These are phyloP conservation scores for Lasiommata megera DNA, from an alignment of 2,888 invertebrate species.

Conservation along the genomic window DNA sequence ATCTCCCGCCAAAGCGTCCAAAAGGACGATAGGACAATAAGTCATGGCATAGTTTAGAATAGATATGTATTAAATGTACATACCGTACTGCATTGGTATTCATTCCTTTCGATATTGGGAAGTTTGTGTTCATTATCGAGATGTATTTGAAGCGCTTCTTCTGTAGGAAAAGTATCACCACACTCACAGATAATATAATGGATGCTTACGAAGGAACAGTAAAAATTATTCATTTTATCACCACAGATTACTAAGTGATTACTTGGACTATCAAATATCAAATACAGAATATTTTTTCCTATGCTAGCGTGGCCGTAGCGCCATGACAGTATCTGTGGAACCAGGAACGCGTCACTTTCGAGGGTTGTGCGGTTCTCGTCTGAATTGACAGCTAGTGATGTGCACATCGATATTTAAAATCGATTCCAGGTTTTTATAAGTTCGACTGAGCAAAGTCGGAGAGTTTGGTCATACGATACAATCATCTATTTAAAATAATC, in stretches of 20 bases:
- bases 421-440: background rate
- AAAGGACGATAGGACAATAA: background rate
- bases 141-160: slow-evolving; percentile 51
- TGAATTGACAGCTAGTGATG: slow-evolving; percentile 1
- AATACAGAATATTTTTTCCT: slow-evolving; percentile 33
- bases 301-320: slow-evolving; percentile 34
- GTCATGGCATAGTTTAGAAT: background rate
- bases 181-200: slow-evolving; percentile 70
- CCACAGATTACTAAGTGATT: slow-evolving; percentile 54
- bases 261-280: slow-evolving; percentile 28
- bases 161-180: slow-evolving; percentile 58
- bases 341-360: background rate
- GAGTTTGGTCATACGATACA: too few relatives aligned
- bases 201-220: slow-evolving; percentile 61
- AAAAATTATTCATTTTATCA: slow-evolving; percentile 43
- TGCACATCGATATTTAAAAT: slow-evolving; percentile 2
- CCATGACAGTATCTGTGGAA: slow-evolving; percentile 45
- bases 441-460: too few relatives aligned
- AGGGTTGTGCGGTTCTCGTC: slow-evolving; percentile 1
- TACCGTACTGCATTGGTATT: slow-evolving; percentile 40
- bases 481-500: too few relatives aligned
- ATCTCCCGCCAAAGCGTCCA: background rate
- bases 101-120: slow-evolving; percentile 39
- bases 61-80: slow-evolving; percentile 19
- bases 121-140: slow-evolving; percentile 51